A percentile compares a stretch with the other conserved stretches of the same genome.
phyloP scores from a whole-genome alignment of 1,140 invertebrate species.

The Caerostris darwini region DNA sequence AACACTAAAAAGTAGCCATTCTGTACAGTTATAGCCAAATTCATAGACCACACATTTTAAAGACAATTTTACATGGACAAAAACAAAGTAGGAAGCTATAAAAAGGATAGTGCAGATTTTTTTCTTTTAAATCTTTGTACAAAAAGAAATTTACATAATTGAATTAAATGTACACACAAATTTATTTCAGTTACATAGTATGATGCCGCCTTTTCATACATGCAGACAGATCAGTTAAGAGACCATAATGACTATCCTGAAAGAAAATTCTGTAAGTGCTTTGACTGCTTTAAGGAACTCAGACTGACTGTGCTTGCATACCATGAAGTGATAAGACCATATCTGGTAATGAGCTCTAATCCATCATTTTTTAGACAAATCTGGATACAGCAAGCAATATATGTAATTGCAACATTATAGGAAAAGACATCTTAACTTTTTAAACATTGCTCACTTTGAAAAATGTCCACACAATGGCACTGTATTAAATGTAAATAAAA shows the following conservation, averaged over 20 bases:
- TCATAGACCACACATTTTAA: constrained; percentile 59
- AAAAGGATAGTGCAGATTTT: constrained; percentile 70
- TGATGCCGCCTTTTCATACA: constrained; percentile 51
- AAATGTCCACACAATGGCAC: constrained; percentile 74
- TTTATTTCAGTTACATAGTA: constrained; percentile 57
- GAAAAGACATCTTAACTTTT: constrained; percentile 62
- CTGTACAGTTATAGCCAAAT: constrained; percentile 69
- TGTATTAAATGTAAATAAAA: constrained; percentile 76
- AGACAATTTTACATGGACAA: constrained; percentile 64
- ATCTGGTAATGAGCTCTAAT: constrained; percentile 61
- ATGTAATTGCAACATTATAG: constrained; percentile 60
- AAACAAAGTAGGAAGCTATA: constrained; percentile 74
- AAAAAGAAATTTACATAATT: constrained; percentile 75
- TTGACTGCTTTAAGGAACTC: constrained; percentile 72
- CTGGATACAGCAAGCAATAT: constrained; percentile 53
- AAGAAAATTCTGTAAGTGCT: constrained; percentile 71
- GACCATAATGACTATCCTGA: constrained; percentile 30
- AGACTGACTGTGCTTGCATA: constrained; percentile 75
- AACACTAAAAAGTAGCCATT: constrained; percentile 70
- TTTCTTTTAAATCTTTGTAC: constrained; percentile 74
- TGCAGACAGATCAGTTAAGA: constrained; percentile 64
- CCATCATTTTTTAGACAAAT: constrained; percentile 57
- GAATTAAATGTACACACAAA: constrained; percentile 68
- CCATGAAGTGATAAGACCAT: constrained; percentile 51
- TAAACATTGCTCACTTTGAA: constrained; percentile 61